Evolutionary conservation across 2,888 invertebrate genomes (phyloP).

Genomic region (Myopa tessellatipennis): DNA sequence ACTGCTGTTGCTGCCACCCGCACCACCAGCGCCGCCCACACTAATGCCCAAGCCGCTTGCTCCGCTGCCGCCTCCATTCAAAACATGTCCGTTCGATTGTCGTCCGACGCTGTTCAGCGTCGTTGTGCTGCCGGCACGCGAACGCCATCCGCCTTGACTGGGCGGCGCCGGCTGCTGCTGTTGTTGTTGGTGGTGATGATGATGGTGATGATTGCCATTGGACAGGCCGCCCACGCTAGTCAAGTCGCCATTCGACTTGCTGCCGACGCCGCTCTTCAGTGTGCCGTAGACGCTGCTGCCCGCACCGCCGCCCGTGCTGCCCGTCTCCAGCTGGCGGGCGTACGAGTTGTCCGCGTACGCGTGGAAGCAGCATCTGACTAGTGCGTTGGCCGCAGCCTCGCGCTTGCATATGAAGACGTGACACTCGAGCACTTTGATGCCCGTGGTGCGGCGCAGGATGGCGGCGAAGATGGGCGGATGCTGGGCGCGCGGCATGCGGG

Average conservation of each 20-base stretch:
- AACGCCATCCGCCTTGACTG: constrained; percentile 70
- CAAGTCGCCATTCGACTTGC: constrained; percentile 66
- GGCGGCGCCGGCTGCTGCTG: constrained; percentile 48
- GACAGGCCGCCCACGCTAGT: constrained; percentile 57
- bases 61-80: constrained; percentile 49
- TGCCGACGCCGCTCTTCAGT: constrained; percentile 66
- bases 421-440: constrained; percentile 98
- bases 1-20: constrained; percentile 60
- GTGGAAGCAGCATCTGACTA: constrained; percentile 97
- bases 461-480: constrained; percentile 98
- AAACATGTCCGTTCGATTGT: constrained; percentile 62
- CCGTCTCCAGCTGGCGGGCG: constrained; percentile 82
- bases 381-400: constrained; percentile 96
- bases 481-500: constrained; percentile 88
- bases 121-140: constrained; percentile 72
- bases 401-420: constrained; percentile 98
- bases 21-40: constrained; percentile 30
- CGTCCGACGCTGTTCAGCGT: constrained; percentile 73
- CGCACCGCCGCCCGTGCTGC: constrained; percentile 68
- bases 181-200: constrained; percentile 42
- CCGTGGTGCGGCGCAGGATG: constrained; percentile 93
- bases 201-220: constrained; percentile 58
- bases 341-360: constrained; percentile 97
- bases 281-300: constrained; percentile 71
- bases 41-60: constrained; percentile 52